Base-by-base conservation (phyloP, 92 coral and sea anemone species). In the Virgularia gustaviana region DNA sequence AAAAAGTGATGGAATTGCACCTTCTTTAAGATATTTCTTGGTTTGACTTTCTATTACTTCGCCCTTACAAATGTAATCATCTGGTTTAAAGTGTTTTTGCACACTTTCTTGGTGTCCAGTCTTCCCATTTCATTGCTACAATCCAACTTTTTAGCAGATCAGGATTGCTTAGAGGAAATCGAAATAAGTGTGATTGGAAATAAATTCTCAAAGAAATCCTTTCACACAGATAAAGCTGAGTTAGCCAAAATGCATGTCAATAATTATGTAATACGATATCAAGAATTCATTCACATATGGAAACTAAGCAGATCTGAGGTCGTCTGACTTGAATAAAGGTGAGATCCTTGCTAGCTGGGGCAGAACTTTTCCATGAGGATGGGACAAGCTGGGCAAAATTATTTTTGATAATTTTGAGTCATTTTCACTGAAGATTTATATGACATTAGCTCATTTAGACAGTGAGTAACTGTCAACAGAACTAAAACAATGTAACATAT, bases 1-100 rank as follows among this genome's bases (percentile, higher is more conserved):
- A 57, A 57, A 27, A 57, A 57, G 30, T 11, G 63, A 57, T 27
- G 63, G 63, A 29, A 57, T 29, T 11, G 51, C 51, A 43, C 20
- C 51, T 43, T 16, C 20, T 43, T 43, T 43, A 15, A 18, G 36
- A 15, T 29, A 4, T 57, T 57, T 28, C 7, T 27, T 31, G 38
- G 30, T 16, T 20, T 27, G 11, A 31, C 22, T 41, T 4, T 16
- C 5, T 23, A 28, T 13, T 18, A 27, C 15, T 4, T 29, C 18
- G n/a, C 36, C 28, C 12, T 57, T 57, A 41, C 28, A 18, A 57
- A 18, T 27, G 34, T 23, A 6, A 23, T 57, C 22, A 1, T 31
- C 28, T 0, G 29, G 28, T 15, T 2, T 15, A 12, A 55, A 57
- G 28, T 57, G 22, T 23, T 27, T 57, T 57, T 57, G 51, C 13